Evolutionary conservation across 2,888 invertebrate species (phyloP).

Genomic region (Polymixis flavicincta): DNA sequence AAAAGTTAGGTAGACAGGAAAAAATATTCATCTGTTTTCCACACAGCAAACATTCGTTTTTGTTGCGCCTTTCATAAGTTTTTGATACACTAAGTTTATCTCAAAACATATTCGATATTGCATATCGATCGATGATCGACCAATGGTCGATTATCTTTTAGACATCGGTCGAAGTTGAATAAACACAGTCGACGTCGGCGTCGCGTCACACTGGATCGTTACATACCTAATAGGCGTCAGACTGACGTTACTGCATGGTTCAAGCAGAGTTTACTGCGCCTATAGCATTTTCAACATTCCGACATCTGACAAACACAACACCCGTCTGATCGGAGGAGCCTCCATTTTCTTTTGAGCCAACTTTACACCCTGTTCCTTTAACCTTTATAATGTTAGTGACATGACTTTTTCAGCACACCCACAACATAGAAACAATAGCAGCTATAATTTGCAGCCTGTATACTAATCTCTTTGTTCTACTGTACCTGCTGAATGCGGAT

Average conservation of each 20-base stretch:
- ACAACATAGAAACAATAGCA: not conserved
- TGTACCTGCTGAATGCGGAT: constrained; percentile 37
- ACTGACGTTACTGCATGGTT: no score
- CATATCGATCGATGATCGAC: not conserved
- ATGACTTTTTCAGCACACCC: not conserved
- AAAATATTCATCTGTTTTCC: not conserved
- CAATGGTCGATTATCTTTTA: not conserved
- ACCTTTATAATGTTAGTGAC: not conserved
- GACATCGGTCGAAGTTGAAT: not conserved
- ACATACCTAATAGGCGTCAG: no score
- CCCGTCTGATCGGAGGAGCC: no score
- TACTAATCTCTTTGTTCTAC: not conserved
- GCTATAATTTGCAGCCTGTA: not conserved
- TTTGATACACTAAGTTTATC: not conserved
- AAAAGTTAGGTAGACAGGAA: not conserved
- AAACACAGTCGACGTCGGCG: not conserved
- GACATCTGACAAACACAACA: no score
- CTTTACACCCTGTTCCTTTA: no score
- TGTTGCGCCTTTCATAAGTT: not conserved
- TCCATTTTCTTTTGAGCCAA: no score
- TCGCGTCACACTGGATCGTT: not conserved
- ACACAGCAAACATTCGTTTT: no score
- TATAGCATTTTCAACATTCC: no score
- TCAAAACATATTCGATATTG: not conserved
- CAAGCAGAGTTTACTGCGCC: no score